Conservation (phyloP, 1,140 invertebrate genomes). For the Danaus plexippus region DNA sequence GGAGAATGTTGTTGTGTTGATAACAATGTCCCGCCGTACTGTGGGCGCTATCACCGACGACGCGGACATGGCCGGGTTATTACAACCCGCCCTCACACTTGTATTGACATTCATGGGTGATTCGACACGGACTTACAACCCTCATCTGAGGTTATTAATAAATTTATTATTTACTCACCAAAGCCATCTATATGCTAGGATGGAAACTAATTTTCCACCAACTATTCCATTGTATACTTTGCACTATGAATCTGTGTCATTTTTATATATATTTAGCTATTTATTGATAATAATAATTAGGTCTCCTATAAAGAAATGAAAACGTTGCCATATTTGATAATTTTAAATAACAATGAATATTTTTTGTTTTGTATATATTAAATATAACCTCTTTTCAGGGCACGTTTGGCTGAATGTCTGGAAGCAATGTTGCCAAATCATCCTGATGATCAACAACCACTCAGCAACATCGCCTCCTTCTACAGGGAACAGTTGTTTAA, state of each 20-base stretch:
- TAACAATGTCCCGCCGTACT: constrained; percentile 81
- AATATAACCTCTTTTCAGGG: constrained; percentile 67
- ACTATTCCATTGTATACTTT: too few species aligned
- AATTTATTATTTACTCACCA: constrained; percentile 8
- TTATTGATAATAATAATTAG: too few species aligned
- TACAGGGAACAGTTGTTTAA: constrained; percentile 84
- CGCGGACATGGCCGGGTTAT: constrained; percentile 73
- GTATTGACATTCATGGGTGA: constrained; percentile 83
- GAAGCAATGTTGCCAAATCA: constrained; percentile 85
- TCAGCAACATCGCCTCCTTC: constrained; percentile 75
- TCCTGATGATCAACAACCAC: constrained; percentile 72
- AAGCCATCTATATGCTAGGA: too few species aligned
- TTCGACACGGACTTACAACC: constrained; percentile 87
- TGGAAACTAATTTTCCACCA: too few species aligned
- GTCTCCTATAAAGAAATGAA: too few species aligned
- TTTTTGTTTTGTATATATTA: constrained; percentile 6
- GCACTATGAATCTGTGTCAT: too few species aligned
- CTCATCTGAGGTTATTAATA: constrained; percentile 78
- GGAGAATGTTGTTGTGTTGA: constrained; percentile 87
- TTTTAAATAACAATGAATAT: too few species aligned
- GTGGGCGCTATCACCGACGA: constrained; percentile 74
- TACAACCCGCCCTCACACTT: constrained; percentile 83
- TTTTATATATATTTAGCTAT: too few species aligned
- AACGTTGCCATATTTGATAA: too few species aligned
- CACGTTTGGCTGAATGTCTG: constrained; percentile 89